Percentiles rank a stretch among this genome's conserved stretches.
Conservation (phyloP, 2,113 vertebrate genomes). For the Accipiter virgatus region DNA sequence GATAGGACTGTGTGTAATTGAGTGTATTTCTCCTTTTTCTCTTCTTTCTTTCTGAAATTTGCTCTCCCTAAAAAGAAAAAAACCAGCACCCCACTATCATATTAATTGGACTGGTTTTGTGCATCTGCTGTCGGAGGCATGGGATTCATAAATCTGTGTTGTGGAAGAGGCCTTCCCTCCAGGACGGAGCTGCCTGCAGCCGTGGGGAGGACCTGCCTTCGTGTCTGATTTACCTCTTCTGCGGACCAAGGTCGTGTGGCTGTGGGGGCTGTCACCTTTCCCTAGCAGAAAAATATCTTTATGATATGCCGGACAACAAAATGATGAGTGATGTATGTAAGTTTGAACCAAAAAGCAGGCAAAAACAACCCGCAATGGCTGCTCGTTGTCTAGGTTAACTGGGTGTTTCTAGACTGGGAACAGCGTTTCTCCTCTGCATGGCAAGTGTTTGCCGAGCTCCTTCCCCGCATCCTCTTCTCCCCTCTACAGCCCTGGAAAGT, state of each 20-base stretch:
- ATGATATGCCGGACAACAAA: fast-evolving
- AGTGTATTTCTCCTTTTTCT: background rate
- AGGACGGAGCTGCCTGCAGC: background rate
- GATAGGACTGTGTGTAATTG: fast-evolving
- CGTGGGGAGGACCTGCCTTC: background rate
- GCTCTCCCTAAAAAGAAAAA: background rate
- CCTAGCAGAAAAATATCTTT: background rate
- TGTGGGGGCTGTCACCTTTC: background rate
- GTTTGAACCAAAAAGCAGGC: background rate
- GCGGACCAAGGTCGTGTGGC: background rate
- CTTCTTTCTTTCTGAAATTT: too few species aligned
- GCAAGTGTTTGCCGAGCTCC: background rate
- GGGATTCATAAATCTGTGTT: background rate
- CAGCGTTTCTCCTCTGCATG: background rate
- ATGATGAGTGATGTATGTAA: background rate
- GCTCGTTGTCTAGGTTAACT: background rate
- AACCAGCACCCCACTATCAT: fast-evolving
- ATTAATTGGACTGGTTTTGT: background rate
- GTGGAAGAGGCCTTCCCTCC: background rate
- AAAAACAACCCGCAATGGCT: background rate
- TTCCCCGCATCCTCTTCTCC: background rate
- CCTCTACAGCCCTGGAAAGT: background rate
- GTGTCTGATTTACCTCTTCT: background rate
- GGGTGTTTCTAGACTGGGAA: background rate
- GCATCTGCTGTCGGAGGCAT: background rate